Base-by-base conservation (phyloP, 2,797 vertebrate species). In the Naso thynnoides region DNA sequence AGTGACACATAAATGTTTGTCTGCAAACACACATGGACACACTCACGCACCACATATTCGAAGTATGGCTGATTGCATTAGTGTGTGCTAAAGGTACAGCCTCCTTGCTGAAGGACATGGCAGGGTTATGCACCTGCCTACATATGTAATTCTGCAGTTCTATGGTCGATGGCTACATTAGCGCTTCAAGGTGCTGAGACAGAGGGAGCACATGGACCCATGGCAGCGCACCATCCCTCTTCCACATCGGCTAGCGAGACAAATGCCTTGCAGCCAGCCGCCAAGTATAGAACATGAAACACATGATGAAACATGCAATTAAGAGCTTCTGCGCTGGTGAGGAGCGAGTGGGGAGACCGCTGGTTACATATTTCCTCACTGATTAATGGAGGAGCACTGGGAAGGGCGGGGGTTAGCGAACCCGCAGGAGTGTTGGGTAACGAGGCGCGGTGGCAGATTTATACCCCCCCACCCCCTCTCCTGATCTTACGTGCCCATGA, bases 301-400 rank as follows among this genome's bases (percentile, higher is more conserved):
- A 92, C 92, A 93, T 92, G 90, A 91, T 89, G 86, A 92, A 93
- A 93, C 91, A 88, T 71, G 86, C 93, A 94, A 94, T 94, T 93
- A 93, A 90, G 86, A 91, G 88, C 91, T 81, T 84, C 58, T 39
- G 81, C 41, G 83, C 78, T 79, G 76, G 81, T 75, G 89, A 85
- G 83, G 80, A 82, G 81, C 64, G 78, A 73, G 81, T 45, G 74
- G 80, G 67, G 82, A 83, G 84, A 85, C 80, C 42, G 72, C 84
- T 78, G 80, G 83, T 91, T 88, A 89, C 87, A 90, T 92, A 91
- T 92, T 91, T 90, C 86, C 79, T 83, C 72, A 45, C 87, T 93
- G 94, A 94, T 94, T 93, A 92, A 95, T 92, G 86, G 88, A 65
- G 66, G 89, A 79, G 86, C 74, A 60, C 71, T 13, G 71, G 88